A percentile compares a stretch with the other conserved stretches of the same genome.
phyloP scores from a whole-genome alignment of 2,113 vertebrate genomes.

The Callorhinus ursinus region DNA sequence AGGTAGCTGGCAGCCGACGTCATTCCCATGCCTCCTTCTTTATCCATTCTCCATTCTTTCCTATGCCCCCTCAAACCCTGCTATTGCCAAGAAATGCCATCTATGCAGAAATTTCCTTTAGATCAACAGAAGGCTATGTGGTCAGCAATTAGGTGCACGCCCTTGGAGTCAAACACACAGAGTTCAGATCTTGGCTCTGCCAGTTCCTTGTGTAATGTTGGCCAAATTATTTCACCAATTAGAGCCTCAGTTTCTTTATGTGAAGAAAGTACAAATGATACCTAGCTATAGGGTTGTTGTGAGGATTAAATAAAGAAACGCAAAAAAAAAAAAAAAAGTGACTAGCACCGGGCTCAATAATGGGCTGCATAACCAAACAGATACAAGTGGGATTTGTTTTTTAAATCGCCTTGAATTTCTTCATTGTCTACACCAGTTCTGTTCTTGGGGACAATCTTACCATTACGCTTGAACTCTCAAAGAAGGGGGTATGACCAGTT shows the following conservation, averaged over 20 bases:
- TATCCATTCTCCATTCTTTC: neutral
- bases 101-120: neutral
- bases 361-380: neutral
- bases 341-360: neutral
- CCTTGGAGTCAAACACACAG: neutral
- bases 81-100: neutral
- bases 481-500: neutral
- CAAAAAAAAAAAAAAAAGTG: neutral
- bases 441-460: neutral
- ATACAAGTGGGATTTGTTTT: neutral
- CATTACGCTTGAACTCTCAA: neutral
- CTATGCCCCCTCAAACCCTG: neutral
- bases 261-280: neutral
- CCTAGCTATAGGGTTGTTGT: neutral
- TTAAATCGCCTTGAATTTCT: neutral
- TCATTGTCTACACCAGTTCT: neutral
- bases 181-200: neutral
- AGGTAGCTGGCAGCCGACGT: neutral
- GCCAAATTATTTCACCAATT: constrained; percentile 9
- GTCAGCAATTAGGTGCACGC: neutral
- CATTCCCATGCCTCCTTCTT: neutral
- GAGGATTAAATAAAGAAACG: neutral
- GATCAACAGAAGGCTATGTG: neutral
- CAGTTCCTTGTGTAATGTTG: neutral
- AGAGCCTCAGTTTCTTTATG: constrained; percentile 27